Conservation (phyloP, 2,888 invertebrate genomes). For the Pseudolycoriella hygida region DNA sequence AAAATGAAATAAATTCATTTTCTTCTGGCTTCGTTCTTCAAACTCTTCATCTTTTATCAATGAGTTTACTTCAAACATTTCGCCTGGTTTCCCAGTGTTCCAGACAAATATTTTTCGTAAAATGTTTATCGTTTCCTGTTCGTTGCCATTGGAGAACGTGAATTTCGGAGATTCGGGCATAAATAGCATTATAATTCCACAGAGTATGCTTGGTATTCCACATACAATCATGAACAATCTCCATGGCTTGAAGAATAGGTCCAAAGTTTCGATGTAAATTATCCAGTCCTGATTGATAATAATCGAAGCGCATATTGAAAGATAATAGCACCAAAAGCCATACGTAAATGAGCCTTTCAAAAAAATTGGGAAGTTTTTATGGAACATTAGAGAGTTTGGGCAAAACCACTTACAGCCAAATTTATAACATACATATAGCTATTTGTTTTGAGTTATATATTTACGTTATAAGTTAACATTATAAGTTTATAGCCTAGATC, state of each 20-base stretch:
- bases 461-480: no score
- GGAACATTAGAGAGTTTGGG: no score
- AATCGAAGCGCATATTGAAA: slow-evolving; percentile 23
- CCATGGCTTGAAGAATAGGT: slow-evolving; percentile 22
- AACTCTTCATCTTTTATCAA: slow-evolving; percentile 2
- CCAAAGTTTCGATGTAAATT: slow-evolving; percentile 16
- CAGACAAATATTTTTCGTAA: slow-evolving; percentile 17
- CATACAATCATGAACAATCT: slow-evolving; percentile 22
- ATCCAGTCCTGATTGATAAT: slow-evolving; percentile 22
- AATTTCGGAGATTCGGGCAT: slow-evolving; percentile 26
- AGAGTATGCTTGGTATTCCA: slow-evolving; percentile 20
- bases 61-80: slow-evolving; percentile 9
- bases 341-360: slow-evolving; percentile 15
- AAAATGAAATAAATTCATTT: slow-evolving; percentile 9
- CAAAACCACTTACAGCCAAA: no score
- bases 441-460: no score
- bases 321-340: slow-evolving; percentile 20
- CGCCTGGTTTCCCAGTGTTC: slow-evolving; percentile 17
- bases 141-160: slow-evolving; percentile 17
- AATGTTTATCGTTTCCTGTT: slow-evolving; percentile 17
- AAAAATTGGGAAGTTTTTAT: no score
- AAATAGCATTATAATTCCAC: slow-evolving; percentile 17
- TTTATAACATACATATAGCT: no score
- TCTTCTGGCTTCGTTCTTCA: slow-evolving; percentile 8
- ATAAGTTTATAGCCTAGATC: no score